Evolutionary conservation across 2,113 vertebrate species (phyloP).

Genomic region (Lamprologus callipterus): DNA sequence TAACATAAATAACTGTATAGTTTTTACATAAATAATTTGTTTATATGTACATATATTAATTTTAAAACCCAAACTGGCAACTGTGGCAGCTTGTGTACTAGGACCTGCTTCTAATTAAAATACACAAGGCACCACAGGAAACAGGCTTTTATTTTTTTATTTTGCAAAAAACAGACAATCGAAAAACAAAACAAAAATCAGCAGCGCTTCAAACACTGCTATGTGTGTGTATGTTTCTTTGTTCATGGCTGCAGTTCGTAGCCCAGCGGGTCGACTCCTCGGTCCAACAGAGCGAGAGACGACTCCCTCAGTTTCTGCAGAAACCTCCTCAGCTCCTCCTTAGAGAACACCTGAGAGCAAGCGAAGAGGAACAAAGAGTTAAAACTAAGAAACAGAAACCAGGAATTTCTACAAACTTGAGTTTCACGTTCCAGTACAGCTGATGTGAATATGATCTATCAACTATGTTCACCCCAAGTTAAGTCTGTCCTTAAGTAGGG

Average conservation of each 20-base stretch:
- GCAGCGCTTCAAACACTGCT: neutral
- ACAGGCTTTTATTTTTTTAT: conserved; percentile 37
- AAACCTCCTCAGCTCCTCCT: conserved; percentile 82
- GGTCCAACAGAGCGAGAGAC: conserved; percentile 83
- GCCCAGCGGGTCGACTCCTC: conserved; percentile 83
- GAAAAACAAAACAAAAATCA: neutral
- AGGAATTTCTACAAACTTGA: neutral
- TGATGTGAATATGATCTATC: neutral
- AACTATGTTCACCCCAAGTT: neutral
- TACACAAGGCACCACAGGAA: neutral
- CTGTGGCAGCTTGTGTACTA: neutral
- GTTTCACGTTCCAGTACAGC: neutral
- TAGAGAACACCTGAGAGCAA: conserved; percentile 83
- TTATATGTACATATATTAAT: neutral
- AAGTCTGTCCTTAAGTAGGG: neutral
- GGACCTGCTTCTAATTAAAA: neutral
- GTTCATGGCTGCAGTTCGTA: conserved; percentile 81
- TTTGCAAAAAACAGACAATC: neutral
- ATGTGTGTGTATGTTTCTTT: neutral
- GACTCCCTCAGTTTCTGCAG: conserved; percentile 85
- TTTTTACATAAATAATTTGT: neutral
- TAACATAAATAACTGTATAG: neutral
- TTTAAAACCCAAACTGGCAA: neutral
- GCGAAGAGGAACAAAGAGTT: neutral
- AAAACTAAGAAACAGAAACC: neutral